Conservation (phyloP, 2,797 vertebrate genomes). For the Aulostomus chinensis region DNA sequence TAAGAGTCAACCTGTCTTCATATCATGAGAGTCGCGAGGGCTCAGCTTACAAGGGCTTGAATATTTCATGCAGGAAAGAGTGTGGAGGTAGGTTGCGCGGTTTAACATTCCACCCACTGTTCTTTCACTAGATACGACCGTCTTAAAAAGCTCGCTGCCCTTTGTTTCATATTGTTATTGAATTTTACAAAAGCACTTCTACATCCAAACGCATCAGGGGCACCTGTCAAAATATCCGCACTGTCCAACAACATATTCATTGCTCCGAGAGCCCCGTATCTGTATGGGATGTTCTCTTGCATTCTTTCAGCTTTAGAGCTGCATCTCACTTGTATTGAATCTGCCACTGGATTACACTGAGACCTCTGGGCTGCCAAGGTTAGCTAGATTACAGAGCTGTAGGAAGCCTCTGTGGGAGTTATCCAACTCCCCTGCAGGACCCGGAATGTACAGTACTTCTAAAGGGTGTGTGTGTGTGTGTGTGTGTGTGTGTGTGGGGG, state of each 20-base stretch:
- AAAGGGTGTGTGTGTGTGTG: no score
- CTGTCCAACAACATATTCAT: slow-evolving; percentile 34
- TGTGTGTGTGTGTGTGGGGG: no score
- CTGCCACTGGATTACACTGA: slow-evolving; percentile 58
- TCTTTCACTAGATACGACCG: slow-evolving; percentile 30
- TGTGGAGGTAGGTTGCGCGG: slow-evolving; percentile 25
- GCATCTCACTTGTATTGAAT: slow-evolving; percentile 53
- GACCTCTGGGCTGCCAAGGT: slow-evolving; percentile 62
- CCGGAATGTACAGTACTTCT: slow-evolving; percentile 42
- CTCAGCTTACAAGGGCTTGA: slow-evolving; percentile 66
- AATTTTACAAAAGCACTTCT: slow-evolving; percentile 43
- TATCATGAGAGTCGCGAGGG: slow-evolving; percentile 38
- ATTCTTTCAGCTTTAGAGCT: slow-evolving; percentile 41
- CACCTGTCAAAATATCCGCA: slow-evolving; percentile 51
- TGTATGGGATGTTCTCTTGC: slow-evolving; percentile 27
- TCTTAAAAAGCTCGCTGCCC: slow-evolving; percentile 28
- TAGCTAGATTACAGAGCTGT: slow-evolving; percentile 63
- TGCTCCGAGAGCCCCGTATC: slow-evolving; percentile 28
- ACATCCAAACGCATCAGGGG: slow-evolving; percentile 39
- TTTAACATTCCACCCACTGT: slow-evolving; percentile 56
- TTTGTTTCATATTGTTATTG: slow-evolving; percentile 52
- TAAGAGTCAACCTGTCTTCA: slow-evolving; percentile 26
- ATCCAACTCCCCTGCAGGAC: slow-evolving; percentile 49
- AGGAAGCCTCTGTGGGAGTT: slow-evolving; percentile 52
- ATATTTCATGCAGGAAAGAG: slow-evolving; percentile 73